phyloP scores from a whole-genome alignment of 2,113 vertebrate genomes.

The Neoarius graeffei region DNA sequence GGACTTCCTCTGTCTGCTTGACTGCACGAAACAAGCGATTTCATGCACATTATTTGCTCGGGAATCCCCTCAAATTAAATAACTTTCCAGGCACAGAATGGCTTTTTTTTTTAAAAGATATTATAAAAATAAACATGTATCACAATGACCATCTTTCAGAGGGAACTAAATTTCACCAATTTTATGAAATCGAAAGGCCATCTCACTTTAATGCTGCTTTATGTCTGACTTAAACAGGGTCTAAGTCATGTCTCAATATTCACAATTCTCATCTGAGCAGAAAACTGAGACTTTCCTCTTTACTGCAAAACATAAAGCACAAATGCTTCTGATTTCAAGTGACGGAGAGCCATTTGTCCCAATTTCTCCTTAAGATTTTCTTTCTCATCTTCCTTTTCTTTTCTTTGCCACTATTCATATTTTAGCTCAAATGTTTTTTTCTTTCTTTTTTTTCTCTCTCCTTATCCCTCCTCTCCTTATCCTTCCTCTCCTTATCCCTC shows the following conservation, averaged over 20 bases:
- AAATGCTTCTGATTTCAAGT: background rate
- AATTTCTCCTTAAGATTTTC: background rate
- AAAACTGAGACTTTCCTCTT: background rate
- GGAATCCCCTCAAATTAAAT: too few relatives aligned
- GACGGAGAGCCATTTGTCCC: background rate
- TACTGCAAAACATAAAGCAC: background rate
- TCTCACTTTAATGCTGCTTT: background rate
- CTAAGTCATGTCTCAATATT: background rate
- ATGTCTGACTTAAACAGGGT: background rate
- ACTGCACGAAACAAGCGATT: too few relatives aligned
- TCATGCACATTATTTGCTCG: too few relatives aligned
- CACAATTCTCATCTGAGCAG: too few relatives aligned
- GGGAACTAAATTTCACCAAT: too few relatives aligned
- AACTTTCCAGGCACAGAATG: too few relatives aligned
- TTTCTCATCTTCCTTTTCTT: background rate
- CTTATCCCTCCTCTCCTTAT: background rate
- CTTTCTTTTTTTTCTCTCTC: background rate
- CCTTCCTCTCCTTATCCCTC: background rate
- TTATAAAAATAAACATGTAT: too few relatives aligned
- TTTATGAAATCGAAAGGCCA: too few relatives aligned
- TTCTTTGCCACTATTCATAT: background rate
- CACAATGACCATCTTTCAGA: too few relatives aligned
- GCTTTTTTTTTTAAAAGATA: too few relatives aligned
- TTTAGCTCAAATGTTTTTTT: background rate
- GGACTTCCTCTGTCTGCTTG: too few relatives aligned